Conservation (phyloP, 2,888 invertebrate species). For the Gastracanthus pulcherrimus region DNA sequence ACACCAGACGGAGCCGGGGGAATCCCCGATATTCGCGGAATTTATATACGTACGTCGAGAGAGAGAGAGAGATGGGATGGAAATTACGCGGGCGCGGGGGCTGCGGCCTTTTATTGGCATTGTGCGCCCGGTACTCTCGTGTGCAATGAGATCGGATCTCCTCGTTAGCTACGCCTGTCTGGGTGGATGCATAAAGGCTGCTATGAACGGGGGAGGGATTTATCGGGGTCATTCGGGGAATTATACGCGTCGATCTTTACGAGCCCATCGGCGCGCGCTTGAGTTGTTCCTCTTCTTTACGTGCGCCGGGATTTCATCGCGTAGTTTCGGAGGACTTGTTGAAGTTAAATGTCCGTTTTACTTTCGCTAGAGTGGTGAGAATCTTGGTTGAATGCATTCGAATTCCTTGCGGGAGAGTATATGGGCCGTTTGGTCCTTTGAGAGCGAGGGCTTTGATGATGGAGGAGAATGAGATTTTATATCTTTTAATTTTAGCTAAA, state of each 20-base stretch:
- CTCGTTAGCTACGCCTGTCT: too few relatives aligned
- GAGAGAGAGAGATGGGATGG: too few relatives aligned
- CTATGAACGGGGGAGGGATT: not conserved
- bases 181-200: too few relatives aligned
- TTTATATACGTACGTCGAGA: not conserved
- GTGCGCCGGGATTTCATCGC: not conserved
- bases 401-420: not conserved
- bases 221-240: not conserved
- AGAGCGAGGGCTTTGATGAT: not conserved
- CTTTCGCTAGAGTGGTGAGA: not conserved
- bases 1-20: not conserved
- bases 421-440: not conserved
- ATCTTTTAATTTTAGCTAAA: not conserved
- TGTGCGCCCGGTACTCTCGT: too few relatives aligned
- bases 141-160: too few relatives aligned
- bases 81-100: not conserved
- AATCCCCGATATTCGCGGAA: slow-evolving; percentile 14
- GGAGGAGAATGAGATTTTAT: not conserved
- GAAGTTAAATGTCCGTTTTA: not conserved
- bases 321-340: not conserved
- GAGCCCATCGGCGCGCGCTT: not conserved
- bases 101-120: not conserved
- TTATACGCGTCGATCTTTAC: not conserved
- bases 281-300: too few relatives aligned
- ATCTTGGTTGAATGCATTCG: not conserved